Evolutionary conservation across 2,888 invertebrate genomes (phyloP).

Genomic region (Agriopis marginaria): DNA sequence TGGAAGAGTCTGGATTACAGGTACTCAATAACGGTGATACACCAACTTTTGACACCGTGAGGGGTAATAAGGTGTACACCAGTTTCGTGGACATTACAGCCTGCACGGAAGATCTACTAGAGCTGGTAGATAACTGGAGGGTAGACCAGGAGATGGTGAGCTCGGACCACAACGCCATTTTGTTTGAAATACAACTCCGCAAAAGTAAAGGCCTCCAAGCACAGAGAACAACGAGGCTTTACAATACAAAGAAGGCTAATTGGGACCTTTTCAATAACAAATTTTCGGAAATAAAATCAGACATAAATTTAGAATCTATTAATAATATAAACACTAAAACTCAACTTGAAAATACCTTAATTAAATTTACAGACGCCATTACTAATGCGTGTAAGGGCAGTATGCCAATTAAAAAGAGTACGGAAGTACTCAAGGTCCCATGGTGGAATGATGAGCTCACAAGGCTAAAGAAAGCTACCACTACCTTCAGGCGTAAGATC

Average conservation of each 20-base stretch:
- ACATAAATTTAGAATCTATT: neutral
- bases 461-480: neutral
- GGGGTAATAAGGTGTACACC: neutral
- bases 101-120: neutral
- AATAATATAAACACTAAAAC: neutral
- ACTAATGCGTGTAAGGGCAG: neutral
- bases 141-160: neutral
- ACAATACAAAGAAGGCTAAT: conserved; percentile 7
- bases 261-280: neutral
- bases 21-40: conserved; percentile 13
- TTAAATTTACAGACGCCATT: neutral
- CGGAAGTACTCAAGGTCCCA: too few species aligned
- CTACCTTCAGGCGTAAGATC: neutral
- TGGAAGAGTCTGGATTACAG: neutral
- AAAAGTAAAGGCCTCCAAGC: neutral
- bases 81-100: neutral
- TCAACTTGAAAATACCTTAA: neutral
- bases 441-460: neutral
- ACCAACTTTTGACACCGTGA: conserved; percentile 1
- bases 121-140: neutral
- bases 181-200: neutral
- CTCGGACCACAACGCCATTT: conserved; percentile 1
- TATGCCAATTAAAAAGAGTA: neutral
- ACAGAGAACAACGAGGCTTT: conserved; percentile 32
- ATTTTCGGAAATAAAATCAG: neutral